Conservation (phyloP, 1,140 invertebrate species). For the Drosophila prosaltans region DNA sequence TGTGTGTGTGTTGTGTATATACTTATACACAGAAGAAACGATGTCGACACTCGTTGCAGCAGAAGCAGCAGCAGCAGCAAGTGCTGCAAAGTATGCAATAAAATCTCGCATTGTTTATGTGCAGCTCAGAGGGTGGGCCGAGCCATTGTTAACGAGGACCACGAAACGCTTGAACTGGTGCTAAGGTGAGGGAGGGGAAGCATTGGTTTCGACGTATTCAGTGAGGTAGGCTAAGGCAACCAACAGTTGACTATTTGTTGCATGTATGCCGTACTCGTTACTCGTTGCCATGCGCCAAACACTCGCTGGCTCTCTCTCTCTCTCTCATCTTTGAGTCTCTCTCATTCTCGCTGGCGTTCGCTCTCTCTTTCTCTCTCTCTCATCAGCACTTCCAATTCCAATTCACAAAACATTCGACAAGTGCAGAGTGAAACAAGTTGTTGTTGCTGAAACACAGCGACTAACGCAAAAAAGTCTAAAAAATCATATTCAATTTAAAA, state of each 20-base stretch:
- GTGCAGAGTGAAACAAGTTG: constrained; percentile 81
- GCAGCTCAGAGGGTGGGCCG: constrained; percentile 42
- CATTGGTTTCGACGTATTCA: constrained; percentile 41
- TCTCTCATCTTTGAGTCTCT: constrained; percentile 9
- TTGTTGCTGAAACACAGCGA: constrained; percentile 78
- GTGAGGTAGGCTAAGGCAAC: constrained; percentile 79
- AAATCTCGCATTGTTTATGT: constrained; percentile 80
- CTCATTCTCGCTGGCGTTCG: background rate
- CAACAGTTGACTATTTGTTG: constrained; percentile 81
- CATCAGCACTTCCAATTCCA: constrained; percentile 39
- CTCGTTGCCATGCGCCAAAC: constrained; percentile 5
- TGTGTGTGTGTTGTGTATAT: constrained; percentile 45
- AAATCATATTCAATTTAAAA: constrained; percentile 30
- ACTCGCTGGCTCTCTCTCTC: constrained; percentile 25
- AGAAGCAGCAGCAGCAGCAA: constrained; percentile 15
- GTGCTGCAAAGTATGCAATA: constrained; percentile 79
- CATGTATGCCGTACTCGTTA: constrained; percentile 59
- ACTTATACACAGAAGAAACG: constrained; percentile 32
- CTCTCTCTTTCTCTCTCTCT: constrained; percentile 17
- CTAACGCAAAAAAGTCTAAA: constrained; percentile 56
- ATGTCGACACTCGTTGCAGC: constrained; percentile 64
- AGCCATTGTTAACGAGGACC: background rate
- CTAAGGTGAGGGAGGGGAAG: constrained; percentile 1
- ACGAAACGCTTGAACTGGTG: background rate
- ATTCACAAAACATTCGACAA: constrained; percentile 81